phyloP scores from a whole-genome alignment of 2,113 vertebrate genomes.

The Platycercus adscitus region DNA sequence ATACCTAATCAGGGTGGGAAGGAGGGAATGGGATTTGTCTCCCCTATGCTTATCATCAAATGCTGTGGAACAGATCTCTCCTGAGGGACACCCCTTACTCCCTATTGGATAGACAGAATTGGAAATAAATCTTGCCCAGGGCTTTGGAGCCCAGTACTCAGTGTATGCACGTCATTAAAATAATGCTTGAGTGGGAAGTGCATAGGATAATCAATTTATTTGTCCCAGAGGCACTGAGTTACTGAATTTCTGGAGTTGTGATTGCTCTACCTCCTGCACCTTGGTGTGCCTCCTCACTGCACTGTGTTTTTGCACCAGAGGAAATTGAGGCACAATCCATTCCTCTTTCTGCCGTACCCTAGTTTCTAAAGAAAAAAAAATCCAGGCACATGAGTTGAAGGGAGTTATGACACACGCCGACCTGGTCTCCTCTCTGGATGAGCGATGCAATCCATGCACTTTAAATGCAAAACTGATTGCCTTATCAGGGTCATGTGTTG shows the following conservation, averaged over 20 bases:
- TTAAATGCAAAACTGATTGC: not conserved
- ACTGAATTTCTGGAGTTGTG: not conserved
- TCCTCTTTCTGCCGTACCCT: not conserved
- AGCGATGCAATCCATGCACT: not conserved
- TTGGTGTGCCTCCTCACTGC: not conserved
- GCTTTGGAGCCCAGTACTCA: not conserved
- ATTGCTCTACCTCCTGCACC: not conserved
- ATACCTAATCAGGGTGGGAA: not conserved
- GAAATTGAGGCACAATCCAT: not conserved
- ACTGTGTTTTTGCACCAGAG: not conserved
- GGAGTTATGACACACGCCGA: not conserved
- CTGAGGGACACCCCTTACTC: not conserved
- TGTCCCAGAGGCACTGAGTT: not conserved
- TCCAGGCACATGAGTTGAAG: not conserved
- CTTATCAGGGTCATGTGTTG: not conserved
- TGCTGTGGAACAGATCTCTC: not conserved
- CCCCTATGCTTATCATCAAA: not conserved
- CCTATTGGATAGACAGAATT: not conserved
- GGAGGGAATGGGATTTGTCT: not conserved
- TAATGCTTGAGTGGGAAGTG: not conserved
- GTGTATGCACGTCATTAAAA: not conserved
- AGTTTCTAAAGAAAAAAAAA: not conserved
- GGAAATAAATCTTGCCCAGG: not conserved
- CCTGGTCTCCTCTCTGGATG: not conserved
- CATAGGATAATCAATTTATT: conserved; percentile 3